phyloP scores from a whole-genome alignment of 2,797 vertebrate genomes.

The Thamnophis elegans region DNA sequence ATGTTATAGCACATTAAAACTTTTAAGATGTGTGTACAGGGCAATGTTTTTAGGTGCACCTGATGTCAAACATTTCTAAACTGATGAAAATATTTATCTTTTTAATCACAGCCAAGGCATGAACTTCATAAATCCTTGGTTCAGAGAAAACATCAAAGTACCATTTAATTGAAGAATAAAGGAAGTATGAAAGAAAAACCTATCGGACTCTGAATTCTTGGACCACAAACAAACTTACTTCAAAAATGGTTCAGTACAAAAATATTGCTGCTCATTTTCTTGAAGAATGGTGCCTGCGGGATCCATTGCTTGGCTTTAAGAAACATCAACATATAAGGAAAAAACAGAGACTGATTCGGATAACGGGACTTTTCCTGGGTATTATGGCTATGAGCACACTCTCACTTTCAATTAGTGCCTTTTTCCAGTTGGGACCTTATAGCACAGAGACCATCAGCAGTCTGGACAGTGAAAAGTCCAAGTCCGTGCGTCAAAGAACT shows the following conservation, averaged over 20 bases:
- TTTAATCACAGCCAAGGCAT: constrained; percentile 62
- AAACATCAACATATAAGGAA: constrained; percentile 76
- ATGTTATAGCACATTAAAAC: background rate
- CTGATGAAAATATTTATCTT: constrained; percentile 34
- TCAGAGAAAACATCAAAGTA: constrained; percentile 33
- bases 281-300: constrained; percentile 64
- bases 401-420: constrained; percentile 87
- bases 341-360: constrained; percentile 86
- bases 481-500: constrained; percentile 81
- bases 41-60: background rate
- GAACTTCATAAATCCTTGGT: constrained; percentile 42
- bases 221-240: constrained; percentile 30
- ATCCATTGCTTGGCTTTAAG: constrained; percentile 61
- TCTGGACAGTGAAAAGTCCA: constrained; percentile 65
- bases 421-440: constrained; percentile 78
- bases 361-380: constrained; percentile 84
- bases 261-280: constrained; percentile 55
- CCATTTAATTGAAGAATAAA: constrained; percentile 36
- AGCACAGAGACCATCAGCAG: constrained; percentile 63
- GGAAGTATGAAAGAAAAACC: constrained; percentile 66
- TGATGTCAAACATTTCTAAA: background rate
- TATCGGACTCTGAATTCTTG: constrained; percentile 41
- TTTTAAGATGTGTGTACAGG: background rate
- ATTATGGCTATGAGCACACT: constrained; percentile 87
- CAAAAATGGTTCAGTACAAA: constrained; percentile 69